Conservation (phyloP, 2,888 invertebrate species). For the Julus scandinavius region DNA sequence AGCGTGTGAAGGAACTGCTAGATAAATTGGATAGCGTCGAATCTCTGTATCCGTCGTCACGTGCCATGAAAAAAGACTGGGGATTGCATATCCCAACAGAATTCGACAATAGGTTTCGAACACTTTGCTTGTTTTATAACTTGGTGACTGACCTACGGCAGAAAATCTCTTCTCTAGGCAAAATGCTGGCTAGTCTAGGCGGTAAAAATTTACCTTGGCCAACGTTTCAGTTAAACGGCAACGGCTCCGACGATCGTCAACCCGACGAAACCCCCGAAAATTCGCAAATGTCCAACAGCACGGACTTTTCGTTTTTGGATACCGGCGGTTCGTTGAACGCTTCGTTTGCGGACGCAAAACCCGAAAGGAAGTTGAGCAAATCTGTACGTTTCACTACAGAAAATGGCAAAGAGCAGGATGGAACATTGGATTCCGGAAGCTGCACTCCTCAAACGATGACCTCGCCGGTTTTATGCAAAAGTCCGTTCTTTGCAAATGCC, state of each 20-base stretch:
- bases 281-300: not conserved
- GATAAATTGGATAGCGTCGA: slow-evolving; percentile 80
- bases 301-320: not conserved
- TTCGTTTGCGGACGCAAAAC: not conserved
- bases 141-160: slow-evolving; percentile 84
- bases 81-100: slow-evolving; percentile 75
- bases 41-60: slow-evolving; percentile 84
- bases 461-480: not conserved
- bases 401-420: not conserved
- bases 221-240: slow-evolving; percentile 61
- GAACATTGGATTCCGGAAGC: not conserved
- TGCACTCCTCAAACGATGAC: not conserved
- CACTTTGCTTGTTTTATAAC: slow-evolving; percentile 93
- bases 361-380: slow-evolving; percentile 42
- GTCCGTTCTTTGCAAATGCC: not conserved
- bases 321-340: not conserved
- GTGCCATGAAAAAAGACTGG: slow-evolving; percentile 80
- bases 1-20: slow-evolving; percentile 78
- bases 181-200: slow-evolving; percentile 63
- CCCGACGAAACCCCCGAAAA: not conserved
- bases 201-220: slow-evolving; percentile 64
- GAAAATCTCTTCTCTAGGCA: slow-evolving; percentile 76
- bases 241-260: not conserved
- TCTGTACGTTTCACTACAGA: slow-evolving; percentile 48
- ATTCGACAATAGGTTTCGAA: slow-evolving; percentile 77